These are phyloP conservation scores for Taeniopygia guttata DNA, from an alignment of 2,797 vertebrate species.

Conservation along the genomic window DNA sequence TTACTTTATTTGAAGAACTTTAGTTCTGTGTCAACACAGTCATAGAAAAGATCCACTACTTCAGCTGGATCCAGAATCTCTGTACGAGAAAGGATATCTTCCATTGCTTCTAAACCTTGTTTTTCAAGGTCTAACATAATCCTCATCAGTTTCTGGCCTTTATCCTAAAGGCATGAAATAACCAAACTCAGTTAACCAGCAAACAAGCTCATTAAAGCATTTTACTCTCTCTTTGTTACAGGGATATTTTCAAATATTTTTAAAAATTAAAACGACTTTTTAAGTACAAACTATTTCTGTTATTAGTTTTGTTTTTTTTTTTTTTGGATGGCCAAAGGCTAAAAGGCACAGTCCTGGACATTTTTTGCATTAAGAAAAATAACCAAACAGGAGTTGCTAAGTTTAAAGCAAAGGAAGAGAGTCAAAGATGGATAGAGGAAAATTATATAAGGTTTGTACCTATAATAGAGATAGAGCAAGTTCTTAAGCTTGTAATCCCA, in stretches of 20 bases:
- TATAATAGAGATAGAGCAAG: background rate
- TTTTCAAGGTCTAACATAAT: constrained; percentile 81
- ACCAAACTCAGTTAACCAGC: background rate
- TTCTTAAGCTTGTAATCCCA: background rate
- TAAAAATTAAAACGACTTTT: background rate
- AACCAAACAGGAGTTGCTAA: background rate
- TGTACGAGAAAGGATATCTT: constrained; percentile 74
- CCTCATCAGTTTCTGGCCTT: constrained; percentile 74
- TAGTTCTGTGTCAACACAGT: constrained; percentile 84
- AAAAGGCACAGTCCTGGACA: background rate
- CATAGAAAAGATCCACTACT: constrained; percentile 83
- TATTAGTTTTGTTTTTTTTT: background rate
- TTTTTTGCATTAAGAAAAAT: background rate
- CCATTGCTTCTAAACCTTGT: constrained; percentile 83
- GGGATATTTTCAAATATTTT: background rate
- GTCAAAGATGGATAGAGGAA: background rate
- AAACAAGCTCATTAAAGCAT: background rate
- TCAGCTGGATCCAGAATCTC: constrained; percentile 73
- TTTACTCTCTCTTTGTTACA: background rate
- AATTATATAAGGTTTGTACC: background rate
- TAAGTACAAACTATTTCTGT: background rate
- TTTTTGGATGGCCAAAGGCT: background rate
- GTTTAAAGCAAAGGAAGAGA: background rate
- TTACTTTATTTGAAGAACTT: constrained; percentile 84
- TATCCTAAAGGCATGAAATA: constrained; percentile 65